Evolutionary conservation across 2,113 vertebrate genomes (phyloP).

Genomic region (Epinephelus cyanopodus): DNA sequence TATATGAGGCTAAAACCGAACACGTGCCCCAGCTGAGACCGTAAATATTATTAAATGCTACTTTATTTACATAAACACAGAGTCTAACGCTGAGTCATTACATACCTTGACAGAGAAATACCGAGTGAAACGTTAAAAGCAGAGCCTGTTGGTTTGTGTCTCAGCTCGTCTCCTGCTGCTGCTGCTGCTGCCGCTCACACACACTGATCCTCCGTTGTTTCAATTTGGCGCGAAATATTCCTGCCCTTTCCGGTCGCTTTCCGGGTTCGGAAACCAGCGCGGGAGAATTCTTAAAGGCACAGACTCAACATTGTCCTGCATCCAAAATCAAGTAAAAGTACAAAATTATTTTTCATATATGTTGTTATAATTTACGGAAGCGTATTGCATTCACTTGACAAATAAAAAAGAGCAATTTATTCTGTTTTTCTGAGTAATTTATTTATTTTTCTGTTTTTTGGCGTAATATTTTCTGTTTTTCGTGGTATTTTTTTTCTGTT

Average conservation of each 20-base stretch:
- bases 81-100: fast-evolving
- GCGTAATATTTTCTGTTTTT: too few species aligned
- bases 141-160: fast-evolving
- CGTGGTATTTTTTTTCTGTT: too few species aligned
- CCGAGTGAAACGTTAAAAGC: background rate
- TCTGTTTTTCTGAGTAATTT: too few species aligned
- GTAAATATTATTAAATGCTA: fast-evolving
- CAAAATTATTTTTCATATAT: too few species aligned
- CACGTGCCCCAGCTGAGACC: fast-evolving
- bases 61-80: too few species aligned
- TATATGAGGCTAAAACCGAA: background rate
- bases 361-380: too few species aligned
- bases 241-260: slow-evolving; percentile 35
- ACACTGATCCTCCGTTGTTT: slow-evolving; percentile 26
- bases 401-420: too few species aligned
- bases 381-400: too few species aligned
- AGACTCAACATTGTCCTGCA: slow-evolving; percentile 2
- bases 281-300: slow-evolving; percentile 75
- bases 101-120: slow-evolving; percentile 4
- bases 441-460: too few species aligned
- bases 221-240: slow-evolving; percentile 76
- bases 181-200: background rate
- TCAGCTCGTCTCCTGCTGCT: background rate
- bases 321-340: too few species aligned
- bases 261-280: slow-evolving; percentile 49